phyloP scores from a whole-genome alignment of 2,113 vertebrate genomes.

The Gymnobelideus leadbeateri region DNA sequence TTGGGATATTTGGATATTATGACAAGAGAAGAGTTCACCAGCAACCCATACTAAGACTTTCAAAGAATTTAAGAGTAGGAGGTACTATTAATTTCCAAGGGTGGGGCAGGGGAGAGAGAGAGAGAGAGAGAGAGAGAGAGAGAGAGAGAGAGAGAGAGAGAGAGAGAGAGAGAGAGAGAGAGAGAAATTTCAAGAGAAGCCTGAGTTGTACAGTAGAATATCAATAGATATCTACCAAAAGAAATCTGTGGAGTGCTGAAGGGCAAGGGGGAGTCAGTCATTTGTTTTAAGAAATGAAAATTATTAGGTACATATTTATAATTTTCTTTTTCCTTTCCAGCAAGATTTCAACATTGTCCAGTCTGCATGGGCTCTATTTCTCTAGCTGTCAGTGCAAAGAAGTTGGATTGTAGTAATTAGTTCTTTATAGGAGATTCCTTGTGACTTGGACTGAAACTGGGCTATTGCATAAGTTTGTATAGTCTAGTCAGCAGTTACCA shows the following conservation, averaged over 20 bases:
- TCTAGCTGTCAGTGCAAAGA: neutral
- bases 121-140: no score
- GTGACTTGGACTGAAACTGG: neutral
- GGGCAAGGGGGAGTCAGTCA: neutral
- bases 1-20: neutral
- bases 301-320: neutral
- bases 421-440: neutral
- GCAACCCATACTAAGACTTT: neutral
- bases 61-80: neutral
- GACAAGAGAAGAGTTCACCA: neutral
- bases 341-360: neutral
- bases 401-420: neutral
- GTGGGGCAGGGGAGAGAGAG: neutral
- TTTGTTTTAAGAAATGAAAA: neutral
- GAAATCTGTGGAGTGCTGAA: neutral
- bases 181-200: neutral
- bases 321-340: neutral
- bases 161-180: no score
- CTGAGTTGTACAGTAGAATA: neutral
- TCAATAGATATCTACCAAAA: neutral
- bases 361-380: neutral
- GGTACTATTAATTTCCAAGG: neutral
- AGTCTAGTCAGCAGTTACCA: neutral
- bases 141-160: no score
- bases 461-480: neutral